Evolutionary conservation across 2,888 invertebrate species (phyloP).

Genomic region (Mythimna impura): DNA sequence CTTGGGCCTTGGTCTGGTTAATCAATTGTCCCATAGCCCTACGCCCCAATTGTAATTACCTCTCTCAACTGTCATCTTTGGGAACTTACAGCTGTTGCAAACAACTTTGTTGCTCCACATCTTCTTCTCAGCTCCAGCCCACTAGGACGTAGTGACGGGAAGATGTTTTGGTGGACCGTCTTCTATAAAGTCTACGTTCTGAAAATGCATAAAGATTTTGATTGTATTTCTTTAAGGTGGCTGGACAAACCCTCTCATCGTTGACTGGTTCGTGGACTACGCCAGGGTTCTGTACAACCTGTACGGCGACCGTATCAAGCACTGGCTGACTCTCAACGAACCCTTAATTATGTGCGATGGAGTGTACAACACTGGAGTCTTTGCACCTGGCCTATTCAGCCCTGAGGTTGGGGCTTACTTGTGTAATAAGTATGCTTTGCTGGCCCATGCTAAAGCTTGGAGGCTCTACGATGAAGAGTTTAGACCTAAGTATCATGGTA

Average conservation of each 20-base stretch:
- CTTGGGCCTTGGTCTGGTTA: too few relatives aligned
- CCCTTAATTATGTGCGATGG: slow-evolving; percentile 85
- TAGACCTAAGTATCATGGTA: slow-evolving; percentile 70
- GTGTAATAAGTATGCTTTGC: slow-evolving; percentile 92
- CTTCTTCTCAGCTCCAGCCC: too few relatives aligned
- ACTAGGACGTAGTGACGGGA: too few relatives aligned
- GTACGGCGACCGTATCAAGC: slow-evolving; percentile 91
- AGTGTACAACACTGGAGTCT: slow-evolving; percentile 79
- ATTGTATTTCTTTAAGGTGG: slow-evolving; percentile 84
- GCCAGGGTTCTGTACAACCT: slow-evolving; percentile 89
- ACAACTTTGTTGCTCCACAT: too few relatives aligned
- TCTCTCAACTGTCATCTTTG: too few relatives aligned
- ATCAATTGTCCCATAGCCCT: too few relatives aligned
- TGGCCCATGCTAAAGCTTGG: slow-evolving; percentile 92
- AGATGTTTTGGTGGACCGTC: too few relatives aligned
- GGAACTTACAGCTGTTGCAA: too few relatives aligned
- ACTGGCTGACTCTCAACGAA: slow-evolving; percentile 94
- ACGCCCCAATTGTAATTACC: too few relatives aligned
- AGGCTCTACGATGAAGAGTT: slow-evolving; percentile 91
- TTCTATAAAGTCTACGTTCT: too few relatives aligned
- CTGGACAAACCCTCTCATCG: slow-evolving; percentile 91
- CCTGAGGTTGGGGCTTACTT: slow-evolving; percentile 89
- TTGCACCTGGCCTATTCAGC: slow-evolving; percentile 76
- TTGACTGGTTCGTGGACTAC: slow-evolving; percentile 92
- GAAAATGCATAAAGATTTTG: not conserved